Base-by-base conservation (phyloP, 2,888 invertebrate genomes). In the Holacanthella duospinosa region DNA sequence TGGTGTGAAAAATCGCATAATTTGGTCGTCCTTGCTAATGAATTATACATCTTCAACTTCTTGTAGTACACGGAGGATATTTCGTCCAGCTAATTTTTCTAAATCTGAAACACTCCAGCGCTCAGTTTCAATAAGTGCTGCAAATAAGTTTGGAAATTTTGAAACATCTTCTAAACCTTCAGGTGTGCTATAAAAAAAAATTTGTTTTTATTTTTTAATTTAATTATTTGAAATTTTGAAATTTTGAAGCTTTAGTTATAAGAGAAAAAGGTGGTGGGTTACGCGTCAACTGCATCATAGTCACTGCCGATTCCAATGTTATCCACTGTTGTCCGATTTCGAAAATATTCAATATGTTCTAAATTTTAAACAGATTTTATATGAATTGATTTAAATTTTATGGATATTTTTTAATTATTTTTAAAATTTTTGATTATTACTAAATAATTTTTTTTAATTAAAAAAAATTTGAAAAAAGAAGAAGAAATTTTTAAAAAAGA, bases 121-220 rank as follows among this genome's bases (percentile, higher is more conserved):
- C 19, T 74, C 71, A 58, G 74, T 71, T 55, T 71, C 67, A 12
- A 75, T 65, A 21, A 76, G 70, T 25, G 73, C 74, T 19, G 74
- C 74, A 62, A 76, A 75, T n/a, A 76, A 71, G 56, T 71, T 64
- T 6, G 76, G 76, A 60, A 75, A 76, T 53, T 73, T 74, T 19
- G 75, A 75, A 12, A 74, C 75, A 63, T 76, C 75, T 65, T 76
- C 75, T 55, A 76, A 59, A 16, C 75, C 76, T 60, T 68, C 64
- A 1, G 75, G 73, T 3, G 74, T 65, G 43, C 75, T 76, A 60
- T 3, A 43, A 64, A 59, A 53, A 12, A 28, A 16, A 36, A 54
- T 19, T 21, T 63, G 53, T 28, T 60, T 4, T 54, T 12, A 53
- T 44, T 43, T 1, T 21, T 9, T 4, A 21, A 21, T 16, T 48